Percentiles rank a stretch among this genome's conserved stretches.
Conservation (phyloP, 2,888 invertebrate genomes). For the Patella caerulea region DNA sequence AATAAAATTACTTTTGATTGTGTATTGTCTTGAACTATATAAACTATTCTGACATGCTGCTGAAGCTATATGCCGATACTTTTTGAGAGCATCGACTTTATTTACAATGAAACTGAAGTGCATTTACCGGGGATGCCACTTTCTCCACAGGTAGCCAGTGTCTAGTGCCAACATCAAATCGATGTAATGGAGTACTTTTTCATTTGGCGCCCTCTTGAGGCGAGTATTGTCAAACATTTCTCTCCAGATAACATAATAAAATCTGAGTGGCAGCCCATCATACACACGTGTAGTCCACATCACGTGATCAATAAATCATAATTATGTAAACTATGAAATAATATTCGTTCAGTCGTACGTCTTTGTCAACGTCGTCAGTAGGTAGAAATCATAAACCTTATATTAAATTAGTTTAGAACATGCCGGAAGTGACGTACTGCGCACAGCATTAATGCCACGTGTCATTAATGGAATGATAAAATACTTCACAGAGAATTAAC, state of each 20-base stretch:
- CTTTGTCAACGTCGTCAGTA: constrained; percentile 3
- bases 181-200: no score
- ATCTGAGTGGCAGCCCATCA: neutral
- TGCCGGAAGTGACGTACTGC: constrained; percentile 6
- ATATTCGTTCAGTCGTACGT: constrained; percentile 1
- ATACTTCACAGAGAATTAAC: neutral
- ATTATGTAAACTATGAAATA: constrained; percentile 7
- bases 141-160: no score
- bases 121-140: no score
- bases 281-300: neutral
- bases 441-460: constrained; percentile 2
- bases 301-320: constrained; percentile 9
- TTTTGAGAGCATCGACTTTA: no score
- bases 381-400: neutral
- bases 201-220: neutral
- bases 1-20: no score
- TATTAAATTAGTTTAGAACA: neutral
- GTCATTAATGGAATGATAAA: constrained; percentile 3
- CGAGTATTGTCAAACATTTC: constrained; percentile 6
- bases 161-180: no score
- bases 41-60: no score
- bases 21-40: no score
- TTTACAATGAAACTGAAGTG: no score
- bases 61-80: no score
- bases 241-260: neutral